These are phyloP conservation scores for Trachelus tabidus DNA, from an alignment of 2,888 invertebrate species.

Conservation along the genomic window DNA sequence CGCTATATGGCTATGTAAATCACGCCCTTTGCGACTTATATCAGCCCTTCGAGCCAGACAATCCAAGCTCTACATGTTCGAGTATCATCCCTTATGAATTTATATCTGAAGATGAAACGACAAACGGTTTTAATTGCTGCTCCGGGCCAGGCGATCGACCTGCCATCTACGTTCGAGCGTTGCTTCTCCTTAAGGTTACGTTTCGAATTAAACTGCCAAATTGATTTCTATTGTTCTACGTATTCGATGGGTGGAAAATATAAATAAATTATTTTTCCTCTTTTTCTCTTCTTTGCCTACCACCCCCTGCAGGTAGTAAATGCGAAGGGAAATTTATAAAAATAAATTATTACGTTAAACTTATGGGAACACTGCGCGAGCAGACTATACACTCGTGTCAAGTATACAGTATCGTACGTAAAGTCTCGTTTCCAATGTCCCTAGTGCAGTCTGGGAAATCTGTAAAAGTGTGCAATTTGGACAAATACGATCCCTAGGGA, in stretches of 20 bases:
- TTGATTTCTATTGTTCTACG: background rate
- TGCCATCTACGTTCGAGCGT: background rate
- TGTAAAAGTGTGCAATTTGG: background rate
- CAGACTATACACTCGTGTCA: background rate
- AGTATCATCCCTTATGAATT: slow-evolving; percentile 41
- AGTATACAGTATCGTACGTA: background rate
- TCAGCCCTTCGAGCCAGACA: background rate
- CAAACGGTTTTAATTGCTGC: slow-evolving; percentile 56
- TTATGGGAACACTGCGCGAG: background rate
- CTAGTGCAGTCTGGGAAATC: background rate
- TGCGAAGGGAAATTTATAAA: too few species aligned
- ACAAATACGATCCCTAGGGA: background rate
- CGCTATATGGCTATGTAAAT: slow-evolving; percentile 52
- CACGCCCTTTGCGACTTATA: slow-evolving; percentile 21
- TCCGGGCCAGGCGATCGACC: slow-evolving; percentile 32
- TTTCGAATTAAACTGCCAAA: background rate
- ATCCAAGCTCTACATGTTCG: background rate
- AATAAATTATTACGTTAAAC: too few species aligned
- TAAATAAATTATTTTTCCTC: too few species aligned
- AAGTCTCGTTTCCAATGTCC: background rate
- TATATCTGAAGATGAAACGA: slow-evolving; percentile 49
- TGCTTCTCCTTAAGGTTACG: background rate
- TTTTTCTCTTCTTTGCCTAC: too few species aligned
- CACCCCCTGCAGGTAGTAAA: too few species aligned
- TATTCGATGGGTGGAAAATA: background rate